These are phyloP conservation scores for Amiota communis DNA, from an alignment of 2,888 invertebrate genomes.

Conservation along the genomic window DNA sequence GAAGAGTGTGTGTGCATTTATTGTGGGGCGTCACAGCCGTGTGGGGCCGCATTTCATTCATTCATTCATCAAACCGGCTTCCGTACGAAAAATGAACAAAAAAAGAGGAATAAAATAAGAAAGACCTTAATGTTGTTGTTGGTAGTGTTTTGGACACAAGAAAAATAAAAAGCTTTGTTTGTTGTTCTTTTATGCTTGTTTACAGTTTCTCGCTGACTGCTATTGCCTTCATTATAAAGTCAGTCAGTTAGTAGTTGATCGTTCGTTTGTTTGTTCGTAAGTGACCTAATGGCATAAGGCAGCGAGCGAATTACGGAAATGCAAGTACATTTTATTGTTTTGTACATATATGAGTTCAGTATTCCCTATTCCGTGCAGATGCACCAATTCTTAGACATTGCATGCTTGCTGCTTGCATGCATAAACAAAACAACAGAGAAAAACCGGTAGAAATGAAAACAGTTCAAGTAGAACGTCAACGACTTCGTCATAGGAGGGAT, in stretches of 20 bases:
- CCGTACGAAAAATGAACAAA: slow-evolving; percentile 42
- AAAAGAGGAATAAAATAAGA: neutral
- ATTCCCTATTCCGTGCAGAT: slow-evolving; percentile 48
- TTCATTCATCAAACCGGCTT: slow-evolving; percentile 67
- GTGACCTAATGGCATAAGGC: slow-evolving; percentile 52
- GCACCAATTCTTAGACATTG: slow-evolving; percentile 40
- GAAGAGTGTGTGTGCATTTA: neutral
- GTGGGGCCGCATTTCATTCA: slow-evolving; percentile 18
- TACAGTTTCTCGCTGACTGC: too few species aligned
- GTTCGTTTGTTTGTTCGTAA: slow-evolving; percentile 15
- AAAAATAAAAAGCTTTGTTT: neutral
- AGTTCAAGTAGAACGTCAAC: slow-evolving; percentile 52
- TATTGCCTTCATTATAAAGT: too few species aligned
- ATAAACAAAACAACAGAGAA: slow-evolving; percentile 14
- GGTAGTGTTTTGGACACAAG: slow-evolving; percentile 39
- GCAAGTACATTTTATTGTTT: neutral
- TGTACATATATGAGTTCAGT: too few species aligned
- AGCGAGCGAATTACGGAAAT: slow-evolving; percentile 37
- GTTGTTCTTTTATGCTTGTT: slow-evolving; percentile 2
- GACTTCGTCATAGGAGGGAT: slow-evolving; percentile 34
- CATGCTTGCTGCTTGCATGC: slow-evolving; percentile 10
- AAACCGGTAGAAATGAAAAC: slow-evolving; percentile 43
- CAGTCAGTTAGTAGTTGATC: neutral
- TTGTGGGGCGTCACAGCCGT: slow-evolving; percentile 1
- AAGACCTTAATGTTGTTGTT: neutral